phyloP scores from a whole-genome alignment of 2,113 vertebrate genomes.

The Polypterus bichir region DNA sequence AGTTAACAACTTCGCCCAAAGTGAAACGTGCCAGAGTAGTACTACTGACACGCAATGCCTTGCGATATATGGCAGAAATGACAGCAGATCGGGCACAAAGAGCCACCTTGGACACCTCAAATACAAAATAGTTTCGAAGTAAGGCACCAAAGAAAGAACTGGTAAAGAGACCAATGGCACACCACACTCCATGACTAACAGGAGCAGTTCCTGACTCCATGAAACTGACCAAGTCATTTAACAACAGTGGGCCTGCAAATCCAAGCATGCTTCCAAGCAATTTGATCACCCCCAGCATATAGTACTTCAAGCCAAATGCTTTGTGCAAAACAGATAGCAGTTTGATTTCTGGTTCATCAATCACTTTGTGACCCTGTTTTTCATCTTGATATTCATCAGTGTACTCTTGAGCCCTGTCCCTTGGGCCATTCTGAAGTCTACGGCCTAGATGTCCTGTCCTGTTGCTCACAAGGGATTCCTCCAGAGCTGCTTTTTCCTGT shows the following conservation, averaged over 20 bases:
- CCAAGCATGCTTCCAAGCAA: slow-evolving; percentile 52
- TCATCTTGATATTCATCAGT: background rate
- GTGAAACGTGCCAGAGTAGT: slow-evolving; percentile 49
- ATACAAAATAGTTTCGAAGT: slow-evolving; percentile 67
- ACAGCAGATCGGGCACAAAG: slow-evolving; percentile 61
- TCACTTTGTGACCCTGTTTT: slow-evolving; percentile 13
- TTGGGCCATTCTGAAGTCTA: slow-evolving; percentile 24
- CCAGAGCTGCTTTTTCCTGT: slow-evolving; percentile 2
- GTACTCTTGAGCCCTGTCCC: slow-evolving; percentile 21
- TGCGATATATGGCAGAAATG: slow-evolving; percentile 68
- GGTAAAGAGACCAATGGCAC: slow-evolving; percentile 64
- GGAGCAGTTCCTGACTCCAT: slow-evolving; percentile 70
- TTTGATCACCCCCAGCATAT: slow-evolving; percentile 68
- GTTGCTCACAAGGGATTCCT: slow-evolving; percentile 23
- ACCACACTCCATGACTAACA: slow-evolving; percentile 60
- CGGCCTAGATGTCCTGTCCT: slow-evolving; percentile 23
- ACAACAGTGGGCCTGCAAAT: slow-evolving; percentile 75
- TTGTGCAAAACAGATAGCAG: slow-evolving; percentile 62
- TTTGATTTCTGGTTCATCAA: slow-evolving; percentile 22
- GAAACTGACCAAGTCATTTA: slow-evolving; percentile 72
- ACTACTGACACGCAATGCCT: slow-evolving; percentile 60
- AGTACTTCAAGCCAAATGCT: slow-evolving; percentile 65
- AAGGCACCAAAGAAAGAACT: slow-evolving; percentile 59
- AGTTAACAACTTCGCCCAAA: slow-evolving; percentile 75
- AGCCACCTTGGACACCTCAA: slow-evolving; percentile 60